phyloP scores from a whole-genome alignment of 2,888 invertebrate genomes.

The Altica lythri region DNA sequence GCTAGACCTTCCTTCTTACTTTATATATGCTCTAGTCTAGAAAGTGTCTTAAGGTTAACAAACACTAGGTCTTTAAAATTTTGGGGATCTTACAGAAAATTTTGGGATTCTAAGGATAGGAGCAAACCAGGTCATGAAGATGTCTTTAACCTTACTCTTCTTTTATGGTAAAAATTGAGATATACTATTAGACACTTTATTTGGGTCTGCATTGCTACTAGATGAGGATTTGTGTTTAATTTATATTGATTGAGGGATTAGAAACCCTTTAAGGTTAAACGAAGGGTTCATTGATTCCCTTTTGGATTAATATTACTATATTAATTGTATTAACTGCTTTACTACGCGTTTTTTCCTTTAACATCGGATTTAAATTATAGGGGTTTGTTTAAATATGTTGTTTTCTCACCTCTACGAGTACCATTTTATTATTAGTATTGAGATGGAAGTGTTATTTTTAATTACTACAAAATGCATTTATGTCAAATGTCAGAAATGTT shows the following conservation, averaged over 20 bases:
- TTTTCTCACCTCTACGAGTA: background rate
- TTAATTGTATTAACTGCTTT: background rate
- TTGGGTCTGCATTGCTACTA: too few relatives aligned
- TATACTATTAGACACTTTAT: too few relatives aligned
- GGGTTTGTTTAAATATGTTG: background rate
- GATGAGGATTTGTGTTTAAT: too few relatives aligned
- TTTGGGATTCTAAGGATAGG: too few relatives aligned
- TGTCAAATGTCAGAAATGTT: background rate
- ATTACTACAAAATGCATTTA: background rate
- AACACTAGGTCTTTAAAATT: too few relatives aligned
- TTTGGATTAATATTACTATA: background rate
- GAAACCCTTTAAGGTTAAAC: background rate
- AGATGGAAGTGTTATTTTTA: background rate
- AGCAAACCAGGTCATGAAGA: too few relatives aligned
- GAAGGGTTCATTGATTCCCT: slow-evolving; percentile 1
- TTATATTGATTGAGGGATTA: background rate
- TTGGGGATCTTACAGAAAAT: too few relatives aligned
- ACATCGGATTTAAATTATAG: background rate
- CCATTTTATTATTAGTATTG: background rate
- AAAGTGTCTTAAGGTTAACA: too few relatives aligned
- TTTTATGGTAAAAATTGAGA: too few relatives aligned
- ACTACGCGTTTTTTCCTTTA: background rate
- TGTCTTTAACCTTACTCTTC: too few relatives aligned
- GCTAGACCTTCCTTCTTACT: too few relatives aligned
- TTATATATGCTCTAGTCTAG: too few relatives aligned